Evolutionary conservation across 2,888 invertebrate species (phyloP), one percentile per base, ranked within the genome.

Genomic region (Strigamia maritima): DNA sequence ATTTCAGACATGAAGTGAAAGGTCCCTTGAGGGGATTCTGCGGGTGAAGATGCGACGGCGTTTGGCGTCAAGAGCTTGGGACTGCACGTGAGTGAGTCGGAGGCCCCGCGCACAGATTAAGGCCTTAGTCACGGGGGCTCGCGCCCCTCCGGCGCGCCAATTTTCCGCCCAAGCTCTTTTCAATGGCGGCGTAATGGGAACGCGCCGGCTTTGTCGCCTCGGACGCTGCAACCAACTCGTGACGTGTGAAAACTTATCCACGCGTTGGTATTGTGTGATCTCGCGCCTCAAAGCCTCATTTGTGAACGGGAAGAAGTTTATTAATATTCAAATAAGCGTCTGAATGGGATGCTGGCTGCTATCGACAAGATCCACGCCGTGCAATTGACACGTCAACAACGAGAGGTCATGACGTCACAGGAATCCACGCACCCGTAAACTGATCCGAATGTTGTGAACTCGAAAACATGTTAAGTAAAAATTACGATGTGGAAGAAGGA

Each of bases 171-270:
- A 26, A 26, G 28, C 75, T n/a, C 22, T 75, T 26, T 26, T 26
- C 24, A 75, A 75, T 75, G 28, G 75, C 75, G 75, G n/a, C 24
- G 28, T 26, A 75, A 75, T 75, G 75, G 28, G 75, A 75, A 26
- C n/a, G 75, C 24, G 75, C 22, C 75, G 24, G 75, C 26, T n/a
- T 22, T 28, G 22, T 24, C 75, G 28, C n/a, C 26, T 26, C 75
- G n/a, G 28, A 75, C n/a, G 24, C 24, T 19, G 24, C 24, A 22
- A 7, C 60, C 60, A 22, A 22, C 75, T n/a, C 75, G 24, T 24
- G 75, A 75, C 75, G 75, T 75, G 75, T 75, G 75, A 75, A 75
- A 75, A 75, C 75, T 75, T 26, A 75, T 26, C 75, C 75, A 26
- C 75, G 28, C n/a, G 75, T 24, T 60, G 19, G 60, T 24, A 24